phyloP scores from a whole-genome alignment of 2,888 invertebrate genomes.

The Ennomos fuscantarius region DNA sequence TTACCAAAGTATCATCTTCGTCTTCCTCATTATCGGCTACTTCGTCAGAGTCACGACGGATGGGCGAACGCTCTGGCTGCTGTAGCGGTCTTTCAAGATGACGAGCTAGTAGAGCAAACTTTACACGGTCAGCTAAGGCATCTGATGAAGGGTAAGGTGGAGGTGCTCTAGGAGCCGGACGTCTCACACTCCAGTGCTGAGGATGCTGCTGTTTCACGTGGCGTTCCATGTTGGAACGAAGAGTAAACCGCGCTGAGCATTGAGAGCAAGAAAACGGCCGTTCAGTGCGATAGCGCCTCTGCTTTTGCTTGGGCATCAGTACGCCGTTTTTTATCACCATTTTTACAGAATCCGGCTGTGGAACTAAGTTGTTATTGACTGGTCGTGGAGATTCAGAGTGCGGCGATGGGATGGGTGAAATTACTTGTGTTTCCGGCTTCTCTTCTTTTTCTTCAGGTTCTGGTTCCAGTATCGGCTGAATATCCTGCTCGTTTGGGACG shows the following conservation, averaged over 20 bases:
- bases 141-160: conserved; percentile 69
- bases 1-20: conserved; percentile 88
- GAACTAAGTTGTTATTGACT: conserved; percentile 69
- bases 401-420: conserved; percentile 74
- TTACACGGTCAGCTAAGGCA: conserved; percentile 80
- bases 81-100: conserved; percentile 88
- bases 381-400: conserved; percentile 79
- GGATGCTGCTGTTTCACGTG: conserved; percentile 98
- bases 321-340: conserved; percentile 97
- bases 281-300: conserved; percentile 95
- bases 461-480: conserved; percentile 72
- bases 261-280: conserved; percentile 96
- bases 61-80: conserved; percentile 69
- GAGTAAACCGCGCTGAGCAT: conserved; percentile 95
- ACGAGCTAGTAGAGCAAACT: conserved; percentile 91
- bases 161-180: conserved; percentile 80
- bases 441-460: conserved; percentile 78
- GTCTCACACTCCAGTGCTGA: conserved; percentile 93
- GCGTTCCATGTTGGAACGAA: conserved; percentile 97
- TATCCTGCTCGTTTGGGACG: conserved; percentile 69
- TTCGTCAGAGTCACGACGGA: conserved; percentile 81
- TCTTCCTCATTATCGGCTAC: conserved; percentile 87
- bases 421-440: conserved; percentile 75
- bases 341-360: conserved; percentile 88
- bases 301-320: conserved; percentile 96